Evolutionary conservation across 2,888 invertebrate genomes (phyloP), one percentile per base, ranked within the genome.

Genomic region (Acleris emargana): DNA sequence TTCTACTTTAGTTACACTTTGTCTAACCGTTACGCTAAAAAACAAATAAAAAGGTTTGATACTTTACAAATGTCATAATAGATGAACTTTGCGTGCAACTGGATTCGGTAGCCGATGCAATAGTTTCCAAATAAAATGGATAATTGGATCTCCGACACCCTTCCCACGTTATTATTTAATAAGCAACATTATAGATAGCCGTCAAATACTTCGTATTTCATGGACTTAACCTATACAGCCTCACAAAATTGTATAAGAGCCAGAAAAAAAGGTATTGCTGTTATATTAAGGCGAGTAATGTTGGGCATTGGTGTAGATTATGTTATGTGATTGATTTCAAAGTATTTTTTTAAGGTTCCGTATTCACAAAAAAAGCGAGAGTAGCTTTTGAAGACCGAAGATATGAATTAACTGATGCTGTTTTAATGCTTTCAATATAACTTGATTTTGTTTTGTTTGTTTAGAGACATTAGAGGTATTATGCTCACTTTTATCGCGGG

Each of bases 141-240:
- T 66, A 61, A 66, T 66, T 66, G 64, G 55, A 64, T 13, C 13
- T 38, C 38, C 38, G 38, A 60, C 32, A 47, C 49, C 38, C 18
- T 66, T 60, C 61, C 66, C 60, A 51, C 55, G 38, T 13, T 43
- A 43, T 57, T 49, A 45, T 25, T 58, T 53, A 20, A 25, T 60
- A 58, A 58, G 32, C 13, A 38, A 18, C 4, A 11, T 59, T 47
- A 55, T 54, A 32, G 60, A 11, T 28, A 47, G 7, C 45, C 32
- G 22, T n/a, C n/a, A 16, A 58, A 64, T 49, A 58, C 18, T 18
- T 22, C 43, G 16, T 32, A 57, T 60, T 61, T 66, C 25, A 57
- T n/a, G 54, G 60, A 51, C 17, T 6, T 59, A 52, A 51, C 45
- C 51, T 59, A 64, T 32, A 32, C 32, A 32, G 32, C 60, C 55